These are phyloP conservation scores for Halesus radiatus DNA, from an alignment of 1,140 invertebrate genomes.

Conservation along the genomic window DNA sequence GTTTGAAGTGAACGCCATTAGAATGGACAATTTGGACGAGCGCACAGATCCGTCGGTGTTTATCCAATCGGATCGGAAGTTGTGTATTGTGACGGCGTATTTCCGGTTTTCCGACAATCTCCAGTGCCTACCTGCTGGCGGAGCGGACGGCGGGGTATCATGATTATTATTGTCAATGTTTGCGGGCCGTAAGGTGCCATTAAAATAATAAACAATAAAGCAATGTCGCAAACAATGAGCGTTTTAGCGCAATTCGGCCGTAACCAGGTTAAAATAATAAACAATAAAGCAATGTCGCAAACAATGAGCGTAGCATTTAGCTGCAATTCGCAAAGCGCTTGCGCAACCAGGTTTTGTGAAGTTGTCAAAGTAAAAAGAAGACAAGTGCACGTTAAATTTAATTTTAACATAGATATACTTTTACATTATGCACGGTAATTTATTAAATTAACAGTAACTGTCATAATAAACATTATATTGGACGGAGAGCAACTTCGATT, in stretches of 20 bases:
- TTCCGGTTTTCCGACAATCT: conserved; percentile 29
- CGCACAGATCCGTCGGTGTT: not conserved
- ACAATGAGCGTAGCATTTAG: not conserved
- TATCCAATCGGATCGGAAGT: conserved; percentile 34
- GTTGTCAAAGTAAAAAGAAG: too few relatives aligned
- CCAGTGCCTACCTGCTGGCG: not conserved
- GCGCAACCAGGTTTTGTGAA: too few relatives aligned
- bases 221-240: conserved; percentile 20
- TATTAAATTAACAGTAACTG: too few relatives aligned
- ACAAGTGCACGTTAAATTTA: too few relatives aligned
- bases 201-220: conserved; percentile 24
- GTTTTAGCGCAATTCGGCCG: not conserved
- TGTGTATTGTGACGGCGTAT: conserved; percentile 4
- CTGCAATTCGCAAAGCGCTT: not conserved
- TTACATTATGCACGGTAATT: too few relatives aligned
- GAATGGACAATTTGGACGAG: not conserved
- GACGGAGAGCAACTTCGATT: too few relatives aligned
- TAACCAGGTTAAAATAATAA: conserved; percentile 7
- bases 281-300: conserved; percentile 18
- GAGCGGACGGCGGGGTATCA: not conserved
- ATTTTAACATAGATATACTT: too few relatives aligned
- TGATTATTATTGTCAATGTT: not conserved
- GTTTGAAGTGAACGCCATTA: not conserved
- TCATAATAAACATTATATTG: too few relatives aligned
- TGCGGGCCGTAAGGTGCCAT: not conserved